These are phyloP conservation scores for Drosophila setifemur DNA, from an alignment of 1,140 invertebrate species.

Conservation along the genomic window DNA sequence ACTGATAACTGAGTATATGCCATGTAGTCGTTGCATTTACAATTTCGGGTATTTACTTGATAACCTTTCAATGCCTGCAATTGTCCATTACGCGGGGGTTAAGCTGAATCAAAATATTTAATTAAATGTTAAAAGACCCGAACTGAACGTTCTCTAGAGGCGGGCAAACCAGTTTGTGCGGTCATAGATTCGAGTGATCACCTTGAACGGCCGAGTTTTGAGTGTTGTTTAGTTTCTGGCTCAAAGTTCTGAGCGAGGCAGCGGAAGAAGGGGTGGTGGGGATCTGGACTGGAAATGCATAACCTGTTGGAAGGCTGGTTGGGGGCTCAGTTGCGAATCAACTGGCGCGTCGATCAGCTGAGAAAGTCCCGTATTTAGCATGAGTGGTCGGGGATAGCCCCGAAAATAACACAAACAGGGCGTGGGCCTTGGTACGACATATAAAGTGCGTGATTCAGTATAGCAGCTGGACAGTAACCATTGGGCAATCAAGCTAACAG, in stretches of 20 bases:
- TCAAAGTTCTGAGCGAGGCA: constrained; percentile 24
- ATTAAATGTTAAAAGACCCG: constrained; percentile 15
- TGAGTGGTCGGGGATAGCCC: constrained; percentile 37
- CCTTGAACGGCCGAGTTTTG: constrained; percentile 26
- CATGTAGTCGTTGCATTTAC: too few species aligned
- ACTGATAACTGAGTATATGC: too few species aligned
- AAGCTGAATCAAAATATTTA: constrained; percentile 2
- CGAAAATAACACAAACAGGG: constrained; percentile 56
- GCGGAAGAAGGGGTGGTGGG: constrained; percentile 2
- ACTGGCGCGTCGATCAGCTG: constrained; percentile 36
- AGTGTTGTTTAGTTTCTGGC: constrained; percentile 7
- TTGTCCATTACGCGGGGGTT: constrained; percentile 9
- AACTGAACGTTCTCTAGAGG: constrained; percentile 13
- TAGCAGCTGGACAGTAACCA: constrained; percentile 42
- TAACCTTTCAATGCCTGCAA: constrained; percentile 42
- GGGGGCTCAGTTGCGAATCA: constrained; percentile 52
- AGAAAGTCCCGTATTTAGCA: constrained; percentile 40
- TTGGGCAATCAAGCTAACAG: constrained; percentile 22
- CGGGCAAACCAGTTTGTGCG: constrained; percentile 30
- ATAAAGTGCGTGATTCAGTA: constrained; percentile 63
- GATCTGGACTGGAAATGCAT: constrained; percentile 36
- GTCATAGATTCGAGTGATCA: constrained; percentile 31
- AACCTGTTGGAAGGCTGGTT: constrained; percentile 36
- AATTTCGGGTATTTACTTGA: constrained; percentile 12
- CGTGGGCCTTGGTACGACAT: constrained; percentile 15